Evolutionary conservation across 2,113 vertebrate species (phyloP).

Genomic region (Parus major): DNA sequence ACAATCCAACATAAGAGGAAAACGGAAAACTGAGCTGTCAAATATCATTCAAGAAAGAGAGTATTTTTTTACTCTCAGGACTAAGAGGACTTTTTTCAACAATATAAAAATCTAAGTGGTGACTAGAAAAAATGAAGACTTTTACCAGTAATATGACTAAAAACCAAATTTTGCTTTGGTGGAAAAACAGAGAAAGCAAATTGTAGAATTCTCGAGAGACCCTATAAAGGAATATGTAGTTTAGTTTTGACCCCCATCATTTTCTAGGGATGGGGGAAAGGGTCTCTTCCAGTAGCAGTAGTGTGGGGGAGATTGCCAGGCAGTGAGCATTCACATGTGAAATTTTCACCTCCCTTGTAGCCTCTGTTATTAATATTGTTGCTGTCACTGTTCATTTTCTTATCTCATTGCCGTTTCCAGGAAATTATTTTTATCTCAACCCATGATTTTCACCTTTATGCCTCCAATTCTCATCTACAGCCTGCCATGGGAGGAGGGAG

Average conservation of each 20-base stretch:
- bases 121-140: neutral
- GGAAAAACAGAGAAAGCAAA: neutral
- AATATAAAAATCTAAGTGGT: neutral
- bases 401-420: neutral
- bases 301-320: fast-evolving
- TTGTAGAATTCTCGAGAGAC: neutral
- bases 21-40: neutral
- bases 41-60: neutral
- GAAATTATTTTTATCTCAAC: neutral
- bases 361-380: neutral
- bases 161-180: neutral
- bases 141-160: neutral
- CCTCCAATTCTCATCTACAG: neutral
- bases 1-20: neutral
- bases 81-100: neutral
- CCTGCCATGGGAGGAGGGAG: neutral
- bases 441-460: neutral
- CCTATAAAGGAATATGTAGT: neutral
- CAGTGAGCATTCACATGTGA: neutral
- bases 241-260: fast-evolving
- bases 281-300: fast-evolving
- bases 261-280: neutral
- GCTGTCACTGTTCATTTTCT: neutral
- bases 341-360: fast-evolving
- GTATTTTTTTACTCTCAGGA: neutral